Evolutionary conservation across 23 tunicate species (phyloP), one percentile per base, ranked within the genome.

Genomic region (Aplidium turbinatum): DNA sequence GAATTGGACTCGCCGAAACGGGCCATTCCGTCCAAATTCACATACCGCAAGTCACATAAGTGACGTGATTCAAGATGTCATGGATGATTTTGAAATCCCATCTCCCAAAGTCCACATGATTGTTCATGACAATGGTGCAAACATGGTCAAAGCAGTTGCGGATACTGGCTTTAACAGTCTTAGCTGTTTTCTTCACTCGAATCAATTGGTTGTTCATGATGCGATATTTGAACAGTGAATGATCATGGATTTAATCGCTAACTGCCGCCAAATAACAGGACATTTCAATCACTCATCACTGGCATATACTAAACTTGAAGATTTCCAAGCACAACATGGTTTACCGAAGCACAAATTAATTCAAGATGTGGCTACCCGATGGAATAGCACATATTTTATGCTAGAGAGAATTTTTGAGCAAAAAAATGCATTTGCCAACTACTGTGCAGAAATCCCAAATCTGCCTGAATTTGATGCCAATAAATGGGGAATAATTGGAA

Each of bases 361-460:
- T 3, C 83, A 76, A 56, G 91, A 84, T 68, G 64, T 77, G 0
- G 9, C 65, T 16, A 84, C 91, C 16, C 55, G 91, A 39, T 84
- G 91, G 83, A 84, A 84, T 63, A 78, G 84, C 47, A 68, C 83
- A 3, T 84, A 31, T 57, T 77, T 46, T 39, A 84, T 84, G 83
- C 72, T 84, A 20, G 35, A 68, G 7, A 30, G 83, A 48, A 47
- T 78, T 25, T 19, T 47, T 40, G 60, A 78, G 38, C 83, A 78
- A 46, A 50, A 66, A 24, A 64, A 60, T 31, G 83, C 68, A 2
- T 4, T 83, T 39, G 47, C 36, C 25, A 23, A 3, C n/a, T 70
- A 47, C 24, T 47, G 38, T 23, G 20, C 58, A 21, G 58, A 70
- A 36, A 18, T 18, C 22, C 50, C 48, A 65, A 65, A 65, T 29